Evolutionary conservation across 2,888 invertebrate species (phyloP).

Genomic region (Archaeoteleia sp.): DNA sequence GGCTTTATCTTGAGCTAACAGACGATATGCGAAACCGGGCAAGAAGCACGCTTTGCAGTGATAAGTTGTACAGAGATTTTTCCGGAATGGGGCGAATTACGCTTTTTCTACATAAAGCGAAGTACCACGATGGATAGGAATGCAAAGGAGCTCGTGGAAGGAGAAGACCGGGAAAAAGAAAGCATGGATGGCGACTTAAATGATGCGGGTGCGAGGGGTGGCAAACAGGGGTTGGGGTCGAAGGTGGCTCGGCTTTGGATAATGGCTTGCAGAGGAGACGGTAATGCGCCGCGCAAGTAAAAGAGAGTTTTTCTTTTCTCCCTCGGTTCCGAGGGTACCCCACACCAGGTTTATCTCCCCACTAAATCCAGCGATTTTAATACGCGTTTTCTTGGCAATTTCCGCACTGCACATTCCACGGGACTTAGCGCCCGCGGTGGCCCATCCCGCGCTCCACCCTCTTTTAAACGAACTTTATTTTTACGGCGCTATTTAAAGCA

Average conservation of each 20-base stretch:
- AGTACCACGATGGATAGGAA: conserved; percentile 20
- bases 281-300: conserved; percentile 67
- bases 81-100: conserved; percentile 4
- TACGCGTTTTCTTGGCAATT: conserved; percentile 77
- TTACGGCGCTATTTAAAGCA: conserved; percentile 72
- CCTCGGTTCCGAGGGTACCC: conserved; percentile 54
- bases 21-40: not conserved
- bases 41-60: not conserved
- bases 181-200: conserved; percentile 65
- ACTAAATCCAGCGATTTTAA: conserved; percentile 79
- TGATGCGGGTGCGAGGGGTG: conserved; percentile 62
- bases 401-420: conserved; percentile 71
- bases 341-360: conserved; percentile 76
- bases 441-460: conserved; percentile 50
- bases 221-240: conserved; percentile 53
- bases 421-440: conserved; percentile 62
- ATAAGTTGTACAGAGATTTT: conserved; percentile 16
- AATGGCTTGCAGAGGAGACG: conserved; percentile 67
- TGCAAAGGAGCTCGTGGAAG: conserved; percentile 14
- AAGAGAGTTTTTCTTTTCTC: conserved; percentile 69
- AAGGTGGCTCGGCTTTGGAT: conserved; percentile 66
- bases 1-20: too few species aligned
- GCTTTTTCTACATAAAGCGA: conserved; percentile 4
- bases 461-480: conserved; percentile 69
- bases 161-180: conserved; percentile 49